phyloP scores from a whole-genome alignment of 2,888 invertebrate genomes.

The Chrysodeixis includens region DNA sequence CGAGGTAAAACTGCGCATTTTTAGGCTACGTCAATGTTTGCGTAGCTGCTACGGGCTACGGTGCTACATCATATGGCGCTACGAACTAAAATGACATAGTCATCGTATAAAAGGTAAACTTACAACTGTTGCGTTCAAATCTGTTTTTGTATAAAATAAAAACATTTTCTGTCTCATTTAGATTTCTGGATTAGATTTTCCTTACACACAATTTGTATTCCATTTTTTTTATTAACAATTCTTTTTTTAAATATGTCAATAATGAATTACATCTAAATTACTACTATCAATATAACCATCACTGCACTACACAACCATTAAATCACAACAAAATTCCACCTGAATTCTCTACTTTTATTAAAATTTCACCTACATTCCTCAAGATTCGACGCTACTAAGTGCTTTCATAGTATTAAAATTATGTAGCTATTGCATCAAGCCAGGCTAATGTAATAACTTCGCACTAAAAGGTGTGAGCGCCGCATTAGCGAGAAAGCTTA shows the following conservation, averaged over 20 bases:
- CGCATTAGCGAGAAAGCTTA: conserved; percentile 61
- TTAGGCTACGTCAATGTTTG: conserved; percentile 36
- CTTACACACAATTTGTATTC: no score
- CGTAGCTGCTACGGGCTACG: conserved; percentile 44
- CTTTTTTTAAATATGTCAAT: no score
- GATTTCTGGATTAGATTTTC: no score
- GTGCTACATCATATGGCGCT: conserved; percentile 28
- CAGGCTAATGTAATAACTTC: conserved; percentile 54
- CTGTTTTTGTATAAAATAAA: no score
- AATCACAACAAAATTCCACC: conserved; percentile 10
- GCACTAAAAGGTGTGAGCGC: conserved; percentile 53
- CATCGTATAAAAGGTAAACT: no score
- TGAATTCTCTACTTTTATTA: conserved; percentile 24
- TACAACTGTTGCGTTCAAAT: no score
- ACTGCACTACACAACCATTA: no score
- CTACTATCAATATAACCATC: no score
- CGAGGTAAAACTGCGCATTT: conserved; percentile 41
- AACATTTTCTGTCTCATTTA: no score
- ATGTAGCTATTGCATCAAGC: conserved; percentile 46
- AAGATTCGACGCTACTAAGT: conserved; percentile 25
- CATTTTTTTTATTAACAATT: no score
- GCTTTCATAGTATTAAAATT: conserved; percentile 50
- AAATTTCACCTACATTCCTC: conserved; percentile 20
- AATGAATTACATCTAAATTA: no score
- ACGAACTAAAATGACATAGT: not conserved